These are phyloP conservation scores for Microctenopoma steveboyesi DNA, from an alignment of 2,797 vertebrate species.

Conservation along the genomic window DNA sequence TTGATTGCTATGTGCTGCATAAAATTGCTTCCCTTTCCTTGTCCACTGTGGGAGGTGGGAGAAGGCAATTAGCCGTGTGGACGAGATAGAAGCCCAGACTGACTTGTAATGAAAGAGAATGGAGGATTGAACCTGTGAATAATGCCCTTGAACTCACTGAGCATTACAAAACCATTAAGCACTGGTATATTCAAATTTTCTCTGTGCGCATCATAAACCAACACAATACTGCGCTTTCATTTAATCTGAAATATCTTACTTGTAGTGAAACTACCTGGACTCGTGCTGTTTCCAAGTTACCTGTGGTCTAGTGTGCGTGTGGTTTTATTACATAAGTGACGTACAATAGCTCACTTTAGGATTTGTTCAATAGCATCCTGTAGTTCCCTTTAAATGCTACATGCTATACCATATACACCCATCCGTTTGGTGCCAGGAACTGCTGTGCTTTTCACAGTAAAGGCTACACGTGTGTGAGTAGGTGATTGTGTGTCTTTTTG, in stretches of 20 bases:
- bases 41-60: slow-evolving; percentile 78
- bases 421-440: slow-evolving; percentile 18
- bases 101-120: slow-evolving; percentile 91
- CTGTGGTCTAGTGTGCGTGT: not conserved
- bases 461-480: slow-evolving; percentile 25
- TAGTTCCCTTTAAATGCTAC: slow-evolving; percentile 8
- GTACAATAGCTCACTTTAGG: slow-evolving; percentile 5
- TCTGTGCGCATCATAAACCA: slow-evolving; percentile 10
- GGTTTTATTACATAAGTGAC: not conserved
- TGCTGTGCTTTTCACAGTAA: slow-evolving; percentile 15
- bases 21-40: slow-evolving; percentile 92
- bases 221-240: slow-evolving; percentile 19
- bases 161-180: slow-evolving; percentile 56
- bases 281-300: not conserved
- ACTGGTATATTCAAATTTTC: slow-evolving; percentile 29
- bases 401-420: not conserved
- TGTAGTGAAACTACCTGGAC: not conserved
- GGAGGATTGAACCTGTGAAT: slow-evolving; percentile 79
- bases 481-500: slow-evolving; percentile 32
- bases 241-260: slow-evolving; percentile 18
- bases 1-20: slow-evolving; percentile 94
- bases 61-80: slow-evolving; percentile 89
- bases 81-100: slow-evolving; percentile 83
- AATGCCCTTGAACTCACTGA: slow-evolving; percentile 71
- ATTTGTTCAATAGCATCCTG: slow-evolving; percentile 14